phyloP scores from a whole-genome alignment of 2,797 vertebrate genomes.

The Tokudaia tokunoshimensis region DNA sequence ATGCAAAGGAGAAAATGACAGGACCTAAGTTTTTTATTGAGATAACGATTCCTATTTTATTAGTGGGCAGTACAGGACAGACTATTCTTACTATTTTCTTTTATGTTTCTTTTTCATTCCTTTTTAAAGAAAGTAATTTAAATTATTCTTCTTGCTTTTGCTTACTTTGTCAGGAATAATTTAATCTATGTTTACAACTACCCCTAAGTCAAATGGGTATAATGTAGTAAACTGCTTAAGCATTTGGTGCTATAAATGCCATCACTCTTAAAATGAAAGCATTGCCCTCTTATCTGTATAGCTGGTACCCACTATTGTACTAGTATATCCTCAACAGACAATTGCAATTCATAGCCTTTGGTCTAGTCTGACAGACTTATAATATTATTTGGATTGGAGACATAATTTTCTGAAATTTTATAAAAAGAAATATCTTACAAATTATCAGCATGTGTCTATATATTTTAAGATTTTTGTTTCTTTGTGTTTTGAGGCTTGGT shows the following conservation, averaged over 20 bases:
- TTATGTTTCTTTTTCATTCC: background rate
- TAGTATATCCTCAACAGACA: background rate
- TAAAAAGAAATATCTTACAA: constrained; percentile 46
- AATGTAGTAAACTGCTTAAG: constrained; percentile 41
- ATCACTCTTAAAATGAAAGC: constrained; percentile 47
- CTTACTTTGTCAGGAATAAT: constrained; percentile 39
- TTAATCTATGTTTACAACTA: constrained; percentile 54
- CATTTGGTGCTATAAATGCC: constrained; percentile 25
- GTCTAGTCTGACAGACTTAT: constrained; percentile 3
- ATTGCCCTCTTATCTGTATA: background rate
- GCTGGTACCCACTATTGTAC: background rate
- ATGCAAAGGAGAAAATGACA: background rate
- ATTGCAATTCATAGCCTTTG: constrained; percentile 54
- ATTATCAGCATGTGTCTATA: constrained; percentile 32
- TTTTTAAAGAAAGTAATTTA: constrained; percentile 41
- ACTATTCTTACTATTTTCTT: background rate
- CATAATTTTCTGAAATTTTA: constrained; percentile 25
- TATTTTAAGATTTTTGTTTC: constrained; percentile 2
- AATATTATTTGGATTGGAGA: constrained; percentile 11
- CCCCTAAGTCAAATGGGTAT: constrained; percentile 10
- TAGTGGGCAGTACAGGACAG: background rate
- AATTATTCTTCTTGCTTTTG: constrained; percentile 51
- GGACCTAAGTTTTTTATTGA: background rate
- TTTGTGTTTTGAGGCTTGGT: background rate
- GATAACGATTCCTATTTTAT: constrained; percentile 40